Base-by-base conservation (phyloP, 2,888 invertebrate species). In the Bugulina stolonifera region DNA sequence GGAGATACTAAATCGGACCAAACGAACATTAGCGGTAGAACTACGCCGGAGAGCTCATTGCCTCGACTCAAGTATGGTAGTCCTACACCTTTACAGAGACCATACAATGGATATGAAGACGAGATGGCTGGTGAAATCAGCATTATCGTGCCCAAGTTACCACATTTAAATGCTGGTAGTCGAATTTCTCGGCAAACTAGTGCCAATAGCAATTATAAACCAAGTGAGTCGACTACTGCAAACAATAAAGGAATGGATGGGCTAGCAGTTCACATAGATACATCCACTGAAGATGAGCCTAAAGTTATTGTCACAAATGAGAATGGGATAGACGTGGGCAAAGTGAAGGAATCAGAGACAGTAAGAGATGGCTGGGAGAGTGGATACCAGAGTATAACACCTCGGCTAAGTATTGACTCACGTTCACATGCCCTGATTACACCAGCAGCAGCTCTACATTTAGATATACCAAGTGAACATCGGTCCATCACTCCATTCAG, bases 331-430 rank as follows among this genome's bases (percentile, higher is more conserved):
- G 10, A 43, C 18, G 34, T 32, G 10, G 10, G 10, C 25, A 64
- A 25, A 34, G 64, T 29, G n/a, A 10, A 32, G 14, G 25, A 5
- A 5, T 5, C 10, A 5, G 25, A 3, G n/a, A 55, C 25, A 55
- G 52, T 14, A 52, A 18, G 55, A 55, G 64, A 64, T n/a, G 64
- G 64, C 14, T 64, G 64, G 64, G 64, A 64, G 27, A 64, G 64
- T n/a, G 64, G 64, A 14, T 64, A 64, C n/a, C 22, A 34, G 14
- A 64, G 64, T 32, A 64, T 64, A 32, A 64, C 64, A 14, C 64
- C 64, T 32, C 27, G 64, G 5, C 32, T 64, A 64, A 64, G 64
- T 64, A 32, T 64, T 29, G 64, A 64, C 64, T 64, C 64, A 3
- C 25, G 64, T 10, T 27, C 64, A 14, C 64, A 64, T 32, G 64